A percentile compares a stretch with the other conserved stretches of the same genome.
These are phyloP conservation scores for Helleia helle DNA, from an alignment of 2,888 invertebrate species.

Conservation along the genomic window DNA sequence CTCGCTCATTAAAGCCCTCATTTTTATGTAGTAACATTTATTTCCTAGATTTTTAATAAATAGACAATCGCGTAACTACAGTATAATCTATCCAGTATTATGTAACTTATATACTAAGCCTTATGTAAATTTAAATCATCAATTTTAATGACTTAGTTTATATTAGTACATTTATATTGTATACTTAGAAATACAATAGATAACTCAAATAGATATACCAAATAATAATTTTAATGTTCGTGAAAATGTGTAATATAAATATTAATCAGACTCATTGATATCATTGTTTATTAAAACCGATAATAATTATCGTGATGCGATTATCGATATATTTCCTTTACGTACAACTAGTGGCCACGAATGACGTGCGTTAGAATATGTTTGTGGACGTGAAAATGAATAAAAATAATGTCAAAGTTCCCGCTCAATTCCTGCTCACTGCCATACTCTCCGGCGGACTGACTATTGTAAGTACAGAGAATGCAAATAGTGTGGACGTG, in stretches of 20 bases:
- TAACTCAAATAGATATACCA: no score
- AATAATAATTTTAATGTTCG: neutral
- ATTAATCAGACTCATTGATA: constrained; percentile 28
- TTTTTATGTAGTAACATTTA: no score
- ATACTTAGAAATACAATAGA: no score
- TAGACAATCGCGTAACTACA: no score
- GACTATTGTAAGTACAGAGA: constrained; percentile 39
- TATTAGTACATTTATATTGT: no score
- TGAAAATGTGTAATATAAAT: constrained; percentile 9
- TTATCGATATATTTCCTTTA: constrained; percentile 37
- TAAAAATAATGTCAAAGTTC: constrained; percentile 22
- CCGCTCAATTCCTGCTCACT: constrained; percentile 30
- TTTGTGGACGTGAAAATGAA: constrained; percentile 26
- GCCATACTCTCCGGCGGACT: constrained; percentile 34
- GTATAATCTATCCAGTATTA: no score
- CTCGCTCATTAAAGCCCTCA: no score
- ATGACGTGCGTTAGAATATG: constrained; percentile 33
- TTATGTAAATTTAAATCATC: no score
- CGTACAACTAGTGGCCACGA: constrained; percentile 30
- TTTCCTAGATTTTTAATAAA: no score
- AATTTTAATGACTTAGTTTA: no score
- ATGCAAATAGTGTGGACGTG: neutral
- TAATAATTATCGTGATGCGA: constrained; percentile 58
- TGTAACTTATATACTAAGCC: no score
- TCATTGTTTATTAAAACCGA: constrained; percentile 40